A percentile compares a stretch with the other conserved stretches of the same genome.
Evolutionary conservation across 2,113 vertebrate genomes (phyloP).

Genomic region (Dromaius novaehollandiae): DNA sequence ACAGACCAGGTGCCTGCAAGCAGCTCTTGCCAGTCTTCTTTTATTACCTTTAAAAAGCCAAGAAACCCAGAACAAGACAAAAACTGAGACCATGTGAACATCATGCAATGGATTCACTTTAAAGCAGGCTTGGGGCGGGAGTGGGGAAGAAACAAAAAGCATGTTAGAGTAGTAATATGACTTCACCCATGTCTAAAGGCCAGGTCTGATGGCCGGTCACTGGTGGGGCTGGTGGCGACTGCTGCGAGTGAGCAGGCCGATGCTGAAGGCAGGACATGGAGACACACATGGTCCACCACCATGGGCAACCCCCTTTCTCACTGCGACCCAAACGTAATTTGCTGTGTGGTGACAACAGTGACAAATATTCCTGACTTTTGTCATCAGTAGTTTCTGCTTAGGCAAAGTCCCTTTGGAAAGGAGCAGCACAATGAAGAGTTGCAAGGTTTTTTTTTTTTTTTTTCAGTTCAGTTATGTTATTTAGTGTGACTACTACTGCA

Average conservation of each 20-base stretch:
- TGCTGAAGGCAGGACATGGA: constrained; percentile 47
- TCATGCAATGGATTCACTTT: constrained; percentile 57
- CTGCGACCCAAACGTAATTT: neutral
- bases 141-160: neutral
- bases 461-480: neutral
- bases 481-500: neutral
- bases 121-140: neutral
- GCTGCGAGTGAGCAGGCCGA: neutral
- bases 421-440: neutral
- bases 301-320: neutral
- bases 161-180: neutral
- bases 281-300: neutral
- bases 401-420: neutral
- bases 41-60: constrained; percentile 68
- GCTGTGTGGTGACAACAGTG: neutral
- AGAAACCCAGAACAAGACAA: constrained; percentile 66
- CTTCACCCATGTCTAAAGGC: neutral
- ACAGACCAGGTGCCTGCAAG: constrained; percentile 55
- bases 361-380: neutral
- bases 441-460: neutral
- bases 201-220: neutral
- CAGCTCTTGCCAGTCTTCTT: constrained; percentile 62
- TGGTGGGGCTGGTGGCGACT: neutral
- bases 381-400: neutral
- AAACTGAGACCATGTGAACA: constrained; percentile 52